Percentiles rank a stretch among this genome's conserved stretches.
These are phyloP conservation scores for Paramormyrops kingsleyae DNA, from an alignment of 2,113 vertebrate genomes.

Conservation along the genomic window DNA sequence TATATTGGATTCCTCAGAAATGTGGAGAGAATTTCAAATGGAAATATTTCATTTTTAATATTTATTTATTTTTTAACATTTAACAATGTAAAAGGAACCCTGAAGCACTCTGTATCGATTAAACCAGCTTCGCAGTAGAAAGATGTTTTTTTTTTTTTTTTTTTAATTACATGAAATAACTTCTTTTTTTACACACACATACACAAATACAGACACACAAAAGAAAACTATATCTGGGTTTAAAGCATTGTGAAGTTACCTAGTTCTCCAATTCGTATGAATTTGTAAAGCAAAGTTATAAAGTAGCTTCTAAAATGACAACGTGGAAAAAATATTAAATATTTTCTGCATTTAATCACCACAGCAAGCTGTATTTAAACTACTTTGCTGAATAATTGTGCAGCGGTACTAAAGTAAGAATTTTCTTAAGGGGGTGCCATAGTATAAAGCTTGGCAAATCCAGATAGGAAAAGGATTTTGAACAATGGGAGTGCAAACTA, in stretches of 20 bases:
- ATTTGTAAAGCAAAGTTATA: conserved; percentile 37
- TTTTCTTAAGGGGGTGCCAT: neutral
- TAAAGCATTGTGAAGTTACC: neutral
- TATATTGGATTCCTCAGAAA: conserved; percentile 48
- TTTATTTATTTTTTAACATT: conserved; percentile 35
- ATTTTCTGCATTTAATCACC: neutral
- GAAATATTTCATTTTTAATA: conserved; percentile 37
- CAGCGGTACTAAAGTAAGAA: conserved; percentile 13
- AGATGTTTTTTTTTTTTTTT: neutral
- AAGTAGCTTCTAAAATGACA: conserved; percentile 39
- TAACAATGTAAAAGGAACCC: neutral
- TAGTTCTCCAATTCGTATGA: neutral
- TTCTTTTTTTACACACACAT: neutral
- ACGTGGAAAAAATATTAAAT: neutral
- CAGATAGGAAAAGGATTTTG: conserved; percentile 15
- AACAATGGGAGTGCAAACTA: conserved; percentile 7
- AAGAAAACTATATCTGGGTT: neutral
- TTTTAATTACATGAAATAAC: neutral
- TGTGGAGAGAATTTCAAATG: conserved; percentile 29
- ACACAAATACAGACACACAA: neutral
- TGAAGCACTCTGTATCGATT: neutral
- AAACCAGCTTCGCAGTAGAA: neutral
- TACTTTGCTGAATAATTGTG: conserved; percentile 23
- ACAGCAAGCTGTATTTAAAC: neutral
- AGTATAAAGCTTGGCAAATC: conserved; percentile 15